These are phyloP conservation scores for Mercenaria mercenaria DNA, from an alignment of 1,140 invertebrate species.

Conservation along the genomic window DNA sequence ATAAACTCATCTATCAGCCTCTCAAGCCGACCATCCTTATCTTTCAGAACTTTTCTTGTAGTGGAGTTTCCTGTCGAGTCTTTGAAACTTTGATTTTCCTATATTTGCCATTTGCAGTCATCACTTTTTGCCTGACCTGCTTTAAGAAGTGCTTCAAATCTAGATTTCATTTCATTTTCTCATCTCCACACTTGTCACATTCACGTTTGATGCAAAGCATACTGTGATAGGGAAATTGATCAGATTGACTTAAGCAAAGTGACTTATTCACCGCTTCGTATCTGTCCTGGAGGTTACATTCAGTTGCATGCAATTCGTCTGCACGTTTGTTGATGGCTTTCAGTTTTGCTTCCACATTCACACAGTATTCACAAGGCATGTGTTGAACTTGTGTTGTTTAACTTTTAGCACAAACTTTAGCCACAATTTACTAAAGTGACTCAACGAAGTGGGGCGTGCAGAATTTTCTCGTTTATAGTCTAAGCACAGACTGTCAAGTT, in stretches of 20 bases:
- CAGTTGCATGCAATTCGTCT: neutral
- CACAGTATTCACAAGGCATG: conserved; percentile 52
- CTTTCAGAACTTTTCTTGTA: neutral
- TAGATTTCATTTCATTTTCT: neutral
- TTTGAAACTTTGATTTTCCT: neutral
- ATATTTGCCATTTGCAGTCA: neutral
- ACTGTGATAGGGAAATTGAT: neutral
- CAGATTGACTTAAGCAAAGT: conserved; percentile 19
- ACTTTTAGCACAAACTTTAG: conserved; percentile 18
- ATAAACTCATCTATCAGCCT: neutral
- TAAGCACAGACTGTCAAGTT: neutral
- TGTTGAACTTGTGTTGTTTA: neutral
- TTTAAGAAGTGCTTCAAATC: neutral
- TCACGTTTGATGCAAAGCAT: conserved; percentile 37
- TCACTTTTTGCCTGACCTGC: neutral
- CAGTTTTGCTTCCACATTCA: conserved; percentile 42
- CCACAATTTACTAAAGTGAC: neutral
- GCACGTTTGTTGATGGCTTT: neutral
- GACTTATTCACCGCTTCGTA: neutral
- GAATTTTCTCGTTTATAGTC: neutral
- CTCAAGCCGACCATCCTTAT: neutral
- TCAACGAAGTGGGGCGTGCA: neutral
- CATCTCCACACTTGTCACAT: conserved; percentile 24
- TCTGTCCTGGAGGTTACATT: neutral
- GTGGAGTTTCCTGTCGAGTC: neutral